phyloP scores from a whole-genome alignment of 2,113 vertebrate species.

The Podilymbus podiceps region DNA sequence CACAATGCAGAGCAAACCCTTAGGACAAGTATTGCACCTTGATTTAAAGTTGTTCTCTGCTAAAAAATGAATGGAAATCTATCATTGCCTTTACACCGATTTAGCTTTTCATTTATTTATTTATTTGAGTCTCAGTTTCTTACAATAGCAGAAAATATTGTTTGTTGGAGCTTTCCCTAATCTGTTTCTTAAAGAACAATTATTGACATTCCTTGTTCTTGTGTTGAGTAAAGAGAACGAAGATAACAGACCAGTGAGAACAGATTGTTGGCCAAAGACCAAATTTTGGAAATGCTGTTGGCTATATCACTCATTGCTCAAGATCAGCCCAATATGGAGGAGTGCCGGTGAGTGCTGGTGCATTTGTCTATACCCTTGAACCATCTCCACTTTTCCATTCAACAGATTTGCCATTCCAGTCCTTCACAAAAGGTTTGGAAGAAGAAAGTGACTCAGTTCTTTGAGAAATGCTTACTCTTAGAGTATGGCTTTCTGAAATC shows the following conservation, averaged over 20 bases:
- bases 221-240: not conserved
- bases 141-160: not conserved
- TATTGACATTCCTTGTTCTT: not conserved
- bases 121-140: not conserved
- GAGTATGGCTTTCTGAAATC: not conserved
- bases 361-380: not conserved
- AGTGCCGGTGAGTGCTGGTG: not conserved
- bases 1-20: not conserved
- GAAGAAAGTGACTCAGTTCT: not conserved
- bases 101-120: not conserved
- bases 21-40: not conserved
- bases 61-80: not conserved
- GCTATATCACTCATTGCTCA: not conserved
- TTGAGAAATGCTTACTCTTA: not conserved
- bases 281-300: not conserved
- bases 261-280: not conserved
- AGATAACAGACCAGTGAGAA: not conserved
- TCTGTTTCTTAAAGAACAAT: not conserved
- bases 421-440: not conserved
- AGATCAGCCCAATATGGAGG: not conserved
- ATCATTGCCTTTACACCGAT: not conserved
- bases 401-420: not conserved
- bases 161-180: not conserved
- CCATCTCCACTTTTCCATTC: not conserved
- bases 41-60: not conserved